phyloP scores from a whole-genome alignment of 1,140 invertebrate genomes.

The Dinothrombium tinctorium region DNA sequence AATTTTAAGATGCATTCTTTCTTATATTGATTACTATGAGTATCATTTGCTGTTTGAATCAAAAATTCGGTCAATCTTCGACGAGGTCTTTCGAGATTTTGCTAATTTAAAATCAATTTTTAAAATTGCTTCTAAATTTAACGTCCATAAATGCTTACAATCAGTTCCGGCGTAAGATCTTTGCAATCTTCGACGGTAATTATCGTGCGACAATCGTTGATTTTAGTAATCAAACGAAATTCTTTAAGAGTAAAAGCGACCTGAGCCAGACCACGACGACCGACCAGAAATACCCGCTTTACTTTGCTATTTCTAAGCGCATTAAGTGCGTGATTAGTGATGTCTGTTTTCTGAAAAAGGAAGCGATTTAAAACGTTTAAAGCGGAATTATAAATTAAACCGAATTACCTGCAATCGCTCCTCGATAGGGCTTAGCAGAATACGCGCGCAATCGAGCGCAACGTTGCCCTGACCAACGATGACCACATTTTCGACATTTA shows the following conservation, averaged over 20 bases:
- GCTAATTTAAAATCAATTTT: neutral
- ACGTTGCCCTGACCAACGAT: constrained; percentile 94
- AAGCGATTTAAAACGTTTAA: neutral
- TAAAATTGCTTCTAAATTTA: neutral
- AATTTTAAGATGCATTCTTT: constrained; percentile 55
- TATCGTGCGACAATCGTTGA: constrained; percentile 35
- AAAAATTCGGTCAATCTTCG: constrained; percentile 60
- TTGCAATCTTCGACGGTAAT: constrained; percentile 36
- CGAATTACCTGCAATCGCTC: constrained; percentile 25
- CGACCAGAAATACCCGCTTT: constrained; percentile 54
- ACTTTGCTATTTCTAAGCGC: constrained; percentile 48
- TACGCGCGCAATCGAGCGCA: constrained; percentile 85
- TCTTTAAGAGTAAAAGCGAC: constrained; percentile 96
- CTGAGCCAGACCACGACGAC: constrained; percentile 78
- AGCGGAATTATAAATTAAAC: constrained; percentile 4
- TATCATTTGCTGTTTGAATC: constrained; percentile 28
- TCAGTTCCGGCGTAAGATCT: constrained; percentile 5
- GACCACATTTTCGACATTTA: constrained; percentile 43
- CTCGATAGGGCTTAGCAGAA: constrained; percentile 50
- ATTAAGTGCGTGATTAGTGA: constrained; percentile 57
- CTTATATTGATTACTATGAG: constrained; percentile 16
- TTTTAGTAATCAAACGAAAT: constrained; percentile 67
- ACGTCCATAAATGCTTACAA: constrained; percentile 1
- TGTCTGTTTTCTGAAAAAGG: constrained; percentile 45
- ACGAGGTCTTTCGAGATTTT: constrained; percentile 30